Percentiles rank a stretch among this genome's conserved stretches.
Conservation (phyloP, 2,797 vertebrate genomes). For the Manis pentadactyla region DNA sequence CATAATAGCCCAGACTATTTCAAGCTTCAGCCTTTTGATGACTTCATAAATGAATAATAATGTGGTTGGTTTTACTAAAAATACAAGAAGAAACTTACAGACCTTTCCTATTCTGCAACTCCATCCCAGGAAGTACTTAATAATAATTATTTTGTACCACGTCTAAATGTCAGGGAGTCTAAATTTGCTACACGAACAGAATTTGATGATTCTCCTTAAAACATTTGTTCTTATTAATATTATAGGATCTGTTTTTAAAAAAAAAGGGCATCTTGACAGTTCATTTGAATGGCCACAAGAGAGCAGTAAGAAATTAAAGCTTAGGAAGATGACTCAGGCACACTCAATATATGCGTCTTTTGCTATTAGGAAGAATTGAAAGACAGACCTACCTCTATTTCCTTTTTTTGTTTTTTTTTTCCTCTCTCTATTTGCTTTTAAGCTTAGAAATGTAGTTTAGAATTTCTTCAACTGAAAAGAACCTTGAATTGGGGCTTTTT, state of each 20-base stretch:
- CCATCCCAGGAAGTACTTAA: not conserved
- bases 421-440: not conserved
- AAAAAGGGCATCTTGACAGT: slow-evolving; percentile 73
- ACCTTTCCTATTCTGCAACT: not conserved
- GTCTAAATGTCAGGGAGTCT: slow-evolving; percentile 40
- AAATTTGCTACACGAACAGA: slow-evolving; percentile 21
- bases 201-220: slow-evolving; percentile 27
- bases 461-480: not conserved
- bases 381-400: not conserved
- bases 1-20: slow-evolving; percentile 51
- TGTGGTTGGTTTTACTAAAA: slow-evolving; percentile 46
- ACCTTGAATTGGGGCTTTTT: not conserved
- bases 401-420: too few relatives aligned
- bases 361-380: slow-evolving; percentile 37
- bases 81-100: not conserved
- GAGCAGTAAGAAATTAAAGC: slow-evolving; percentile 88
- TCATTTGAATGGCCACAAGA: slow-evolving; percentile 88
- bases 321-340: slow-evolving; percentile 51
- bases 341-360: slow-evolving; percentile 15
- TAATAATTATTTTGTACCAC: slow-evolving; percentile 42
- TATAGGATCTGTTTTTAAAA: not conserved
- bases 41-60: slow-evolving; percentile 39
- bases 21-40: slow-evolving; percentile 38
- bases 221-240: slow-evolving; percentile 27
- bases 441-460: too few relatives aligned